Evolutionary conservation across 2,113 vertebrate species (phyloP).

Genomic region (Notarius lentiginosus): DNA sequence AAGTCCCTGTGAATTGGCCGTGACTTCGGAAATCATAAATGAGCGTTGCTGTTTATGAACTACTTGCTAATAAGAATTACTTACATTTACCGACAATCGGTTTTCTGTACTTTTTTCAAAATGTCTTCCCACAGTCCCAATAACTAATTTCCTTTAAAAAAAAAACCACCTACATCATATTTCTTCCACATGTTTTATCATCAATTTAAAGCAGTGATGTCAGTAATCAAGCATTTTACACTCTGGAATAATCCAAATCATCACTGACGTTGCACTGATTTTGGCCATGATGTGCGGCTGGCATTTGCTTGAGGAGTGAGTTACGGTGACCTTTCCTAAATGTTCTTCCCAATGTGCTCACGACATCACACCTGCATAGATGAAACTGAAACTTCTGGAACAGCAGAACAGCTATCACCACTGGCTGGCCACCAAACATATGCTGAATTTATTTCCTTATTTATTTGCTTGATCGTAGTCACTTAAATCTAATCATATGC

Average conservation of each 20-base stretch:
- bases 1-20: background rate
- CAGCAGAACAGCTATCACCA: background rate
- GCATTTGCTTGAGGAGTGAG: background rate
- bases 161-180: background rate
- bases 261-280: conserved; percentile 15
- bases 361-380: conserved; percentile 8
- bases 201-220: background rate
- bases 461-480: background rate
- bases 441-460: background rate
- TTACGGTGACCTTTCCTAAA: conserved; percentile 46
- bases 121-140: background rate
- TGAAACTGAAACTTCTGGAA: conserved; percentile 1
- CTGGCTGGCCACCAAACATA: background rate
- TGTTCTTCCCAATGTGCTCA: background rate
- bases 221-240: background rate
- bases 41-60: background rate
- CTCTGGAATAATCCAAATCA: conserved; percentile 30
- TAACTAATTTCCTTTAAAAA: background rate
- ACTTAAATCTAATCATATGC: background rate
- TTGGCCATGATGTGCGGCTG: conserved; percentile 2
- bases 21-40: background rate
- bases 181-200: background rate
- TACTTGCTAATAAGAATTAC: no score
- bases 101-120: background rate
- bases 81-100: background rate